These are phyloP conservation scores for Aplysia californica DNA, from an alignment of 1,140 invertebrate genomes.

Conservation along the genomic window DNA sequence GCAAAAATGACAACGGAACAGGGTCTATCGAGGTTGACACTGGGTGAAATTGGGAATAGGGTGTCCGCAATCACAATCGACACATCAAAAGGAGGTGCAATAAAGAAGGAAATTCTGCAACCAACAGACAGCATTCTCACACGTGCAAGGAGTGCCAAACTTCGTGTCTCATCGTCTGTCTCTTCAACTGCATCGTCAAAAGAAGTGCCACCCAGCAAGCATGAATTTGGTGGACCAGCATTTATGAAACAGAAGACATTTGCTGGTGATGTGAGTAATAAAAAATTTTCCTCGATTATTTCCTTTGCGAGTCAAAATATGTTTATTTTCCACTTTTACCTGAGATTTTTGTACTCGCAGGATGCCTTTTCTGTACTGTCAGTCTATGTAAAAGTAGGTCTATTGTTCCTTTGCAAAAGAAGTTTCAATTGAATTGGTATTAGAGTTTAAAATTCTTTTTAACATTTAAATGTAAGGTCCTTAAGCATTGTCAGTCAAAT, in stretches of 20 bases:
- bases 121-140: constrained; percentile 7
- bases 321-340: no score
- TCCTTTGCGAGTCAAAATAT: background rate
- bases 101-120: constrained; percentile 58
- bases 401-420: no score
- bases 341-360: no score
- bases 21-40: constrained; percentile 35
- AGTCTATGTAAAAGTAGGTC: no score
- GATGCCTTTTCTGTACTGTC: no score
- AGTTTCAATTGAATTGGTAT: no score
- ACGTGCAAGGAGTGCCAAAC: background rate
- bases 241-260: background rate
- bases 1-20: no score
- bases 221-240: background rate
- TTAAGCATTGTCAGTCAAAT: no score
- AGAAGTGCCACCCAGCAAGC: background rate
- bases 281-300: background rate
- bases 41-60: constrained; percentile 64
- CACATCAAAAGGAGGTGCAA: constrained; percentile 28
- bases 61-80: constrained; percentile 58
- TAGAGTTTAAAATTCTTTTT: no score
- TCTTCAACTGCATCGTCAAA: background rate
- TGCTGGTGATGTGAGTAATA: background rate
- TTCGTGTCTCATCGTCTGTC: background rate
- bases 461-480: no score